A percentile compares a stretch with the other conserved stretches of the same genome.
phyloP scores from a whole-genome alignment of 2,888 invertebrate genomes.

The Actias luna region DNA sequence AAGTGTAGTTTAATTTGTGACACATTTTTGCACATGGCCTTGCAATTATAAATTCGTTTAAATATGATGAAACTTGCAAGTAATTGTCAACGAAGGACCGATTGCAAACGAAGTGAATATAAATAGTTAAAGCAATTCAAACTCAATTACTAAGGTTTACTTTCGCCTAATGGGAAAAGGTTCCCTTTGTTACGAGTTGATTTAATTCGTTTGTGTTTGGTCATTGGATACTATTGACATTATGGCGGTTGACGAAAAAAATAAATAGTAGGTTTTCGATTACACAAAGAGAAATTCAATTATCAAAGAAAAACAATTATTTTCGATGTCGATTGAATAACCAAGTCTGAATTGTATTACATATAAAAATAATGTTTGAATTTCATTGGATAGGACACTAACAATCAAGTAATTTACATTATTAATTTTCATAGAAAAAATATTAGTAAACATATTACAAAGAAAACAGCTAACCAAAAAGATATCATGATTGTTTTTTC shows the following conservation, averaged over 20 bases:
- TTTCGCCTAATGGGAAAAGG: slow-evolving; percentile 70
- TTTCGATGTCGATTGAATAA: not conserved
- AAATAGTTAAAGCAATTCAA: slow-evolving; percentile 77
- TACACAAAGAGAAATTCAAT: slow-evolving; percentile 16
- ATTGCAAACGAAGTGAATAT: slow-evolving; percentile 58
- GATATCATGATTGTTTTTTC: too few species aligned
- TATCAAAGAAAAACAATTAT: not conserved
- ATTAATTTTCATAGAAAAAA: too few species aligned
- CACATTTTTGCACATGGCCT: not conserved
- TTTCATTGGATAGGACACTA: not conserved
- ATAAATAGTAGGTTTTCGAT: slow-evolving; percentile 14
- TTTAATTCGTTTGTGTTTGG: slow-evolving; percentile 65
- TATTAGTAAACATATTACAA: too few species aligned
- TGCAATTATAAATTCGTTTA: slow-evolving; percentile 43
- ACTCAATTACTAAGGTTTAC: slow-evolving; percentile 76
- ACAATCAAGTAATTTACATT: too few species aligned
- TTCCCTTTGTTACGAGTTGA: slow-evolving; percentile 60
- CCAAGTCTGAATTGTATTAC: not conserved
- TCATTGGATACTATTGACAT: slow-evolving; percentile 53
- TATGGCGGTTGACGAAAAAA: slow-evolving; percentile 33
- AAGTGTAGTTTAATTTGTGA: too few species aligned
- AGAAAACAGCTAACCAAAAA: too few species aligned
- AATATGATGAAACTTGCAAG: slow-evolving; percentile 52
- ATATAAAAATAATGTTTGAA: not conserved
- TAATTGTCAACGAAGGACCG: slow-evolving; percentile 47